Percentiles rank a stretch among this genome's conserved stretches.
Conservation (phyloP, 2,797 vertebrate genomes). For the Oreortyx pictus region DNA sequence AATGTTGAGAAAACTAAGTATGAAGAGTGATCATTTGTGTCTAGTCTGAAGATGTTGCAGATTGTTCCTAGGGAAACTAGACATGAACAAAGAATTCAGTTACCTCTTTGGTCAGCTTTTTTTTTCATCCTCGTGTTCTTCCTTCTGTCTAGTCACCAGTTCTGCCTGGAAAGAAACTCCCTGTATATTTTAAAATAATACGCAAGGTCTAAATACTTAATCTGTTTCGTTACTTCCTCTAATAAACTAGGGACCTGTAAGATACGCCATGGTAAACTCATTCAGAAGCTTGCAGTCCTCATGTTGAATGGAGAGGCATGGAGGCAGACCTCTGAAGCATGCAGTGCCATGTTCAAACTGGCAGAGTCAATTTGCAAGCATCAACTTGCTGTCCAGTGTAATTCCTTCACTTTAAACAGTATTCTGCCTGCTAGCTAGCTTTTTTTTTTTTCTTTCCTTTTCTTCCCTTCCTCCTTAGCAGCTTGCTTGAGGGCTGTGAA, state of each 20-base stretch:
- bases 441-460: not conserved
- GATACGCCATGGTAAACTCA: not conserved
- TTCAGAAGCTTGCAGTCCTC: not conserved
- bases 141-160: not conserved
- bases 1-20: not conserved
- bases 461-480: not conserved
- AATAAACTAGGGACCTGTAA: not conserved
- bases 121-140: not conserved
- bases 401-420: not conserved
- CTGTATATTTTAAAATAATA: not conserved
- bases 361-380: not conserved
- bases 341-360: not conserved
- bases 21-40: not conserved
- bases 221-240: not conserved
- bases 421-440: not conserved
- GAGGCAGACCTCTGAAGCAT: not conserved
- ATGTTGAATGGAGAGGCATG: not conserved
- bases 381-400: not conserved
- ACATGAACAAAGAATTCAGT: fast-evolving
- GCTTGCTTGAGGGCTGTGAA: not conserved
- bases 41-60: not conserved
- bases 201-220: not conserved
- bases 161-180: not conserved
- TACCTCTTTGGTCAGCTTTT: not conserved
- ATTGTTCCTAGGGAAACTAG: not conserved